Evolutionary conservation across 2,113 vertebrate species (phyloP).

Genomic region (Ardeotis arabs): DNA sequence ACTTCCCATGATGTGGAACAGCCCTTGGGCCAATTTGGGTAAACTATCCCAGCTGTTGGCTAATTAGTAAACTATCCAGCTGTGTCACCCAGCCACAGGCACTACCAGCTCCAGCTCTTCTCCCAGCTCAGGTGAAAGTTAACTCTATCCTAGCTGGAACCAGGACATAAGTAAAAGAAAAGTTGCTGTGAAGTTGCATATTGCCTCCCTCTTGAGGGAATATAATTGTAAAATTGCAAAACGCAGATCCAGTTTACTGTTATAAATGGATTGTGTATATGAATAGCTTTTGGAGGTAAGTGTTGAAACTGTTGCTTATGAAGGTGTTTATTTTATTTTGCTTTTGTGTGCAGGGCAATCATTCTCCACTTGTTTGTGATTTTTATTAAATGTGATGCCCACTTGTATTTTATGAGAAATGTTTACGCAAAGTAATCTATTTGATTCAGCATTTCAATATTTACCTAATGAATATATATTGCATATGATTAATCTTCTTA

Average conservation of each 20-base stretch:
- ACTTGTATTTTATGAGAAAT: constrained; percentile 49
- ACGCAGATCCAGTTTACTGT: neutral
- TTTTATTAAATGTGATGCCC: constrained; percentile 55
- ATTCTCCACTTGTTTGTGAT: constrained; percentile 8
- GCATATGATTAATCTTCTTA: constrained; percentile 41
- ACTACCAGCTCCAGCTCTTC: too few relatives aligned
- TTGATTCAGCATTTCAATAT: constrained; percentile 4
- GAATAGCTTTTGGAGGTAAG: constrained; percentile 32
- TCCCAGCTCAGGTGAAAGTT: too few relatives aligned
- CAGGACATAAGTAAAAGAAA: neutral
- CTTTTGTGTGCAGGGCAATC: constrained; percentile 7
- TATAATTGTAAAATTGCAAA: constrained; percentile 33
- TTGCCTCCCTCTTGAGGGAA: constrained; percentile 15
- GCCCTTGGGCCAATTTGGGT: too few relatives aligned
- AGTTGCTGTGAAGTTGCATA: constrained; percentile 27
- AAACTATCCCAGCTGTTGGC: too few relatives aligned
- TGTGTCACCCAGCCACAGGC: too few relatives aligned
- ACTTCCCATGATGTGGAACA: too few relatives aligned
- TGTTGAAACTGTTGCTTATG: constrained; percentile 29
- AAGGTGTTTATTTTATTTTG: constrained; percentile 48
- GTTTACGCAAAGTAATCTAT: constrained; percentile 40
- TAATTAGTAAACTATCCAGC: too few relatives aligned
- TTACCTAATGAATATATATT: constrained; percentile 56
- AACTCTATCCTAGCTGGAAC: too few relatives aligned
- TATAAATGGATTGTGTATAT: constrained; percentile 29